Base-by-base conservation (phyloP, 1,140 invertebrate species). In the Glossosoma conforme region DNA sequence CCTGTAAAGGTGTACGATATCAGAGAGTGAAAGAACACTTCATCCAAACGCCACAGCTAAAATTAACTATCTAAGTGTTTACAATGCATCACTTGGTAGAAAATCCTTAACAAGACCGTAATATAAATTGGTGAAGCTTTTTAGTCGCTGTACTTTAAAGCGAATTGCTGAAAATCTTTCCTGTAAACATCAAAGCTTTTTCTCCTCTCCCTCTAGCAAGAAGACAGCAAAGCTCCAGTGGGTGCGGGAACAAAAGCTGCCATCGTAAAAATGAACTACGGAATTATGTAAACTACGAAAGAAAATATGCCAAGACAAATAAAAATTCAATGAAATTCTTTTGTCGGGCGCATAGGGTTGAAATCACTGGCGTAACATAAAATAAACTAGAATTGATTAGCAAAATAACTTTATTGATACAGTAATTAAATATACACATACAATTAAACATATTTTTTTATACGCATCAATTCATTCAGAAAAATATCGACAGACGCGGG, bases 271-370 rank as follows among this genome's bases (percentile, higher is more conserved):
- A 32, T 14, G 21, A 51, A 58, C 56, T 46, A 47, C 30, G 30
- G 43, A 58, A 58, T 58, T 58, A 58, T 58, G 56, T 58, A 58
- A 58, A 58, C 56, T 54, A 52, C 48, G 18, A 20, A 40, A 30
- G 55, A 53, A 58, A 58, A 58, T 58, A 58, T 58, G 55, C 50
- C 55, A 49, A 58, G 33, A 42, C 50, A 45, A 53, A 58, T 58
- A 58, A 58, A 57, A 58, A 50, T 58, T 58, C 55, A 58, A 58
- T 58, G 55, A 58, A 58, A 58, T 58, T 58, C 55, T 48, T 33
- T 40, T n/a, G 44, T n/a, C 14, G 40, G 49, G 30, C 37, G 44
- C 24, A 28, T 11, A 28, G 32, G 15, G 24, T 10, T 20, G 13
- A n/a, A n/a, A n/a, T n/a, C n/a, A n/a, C n/a, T n/a, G n/a, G n/a